phyloP scores from a whole-genome alignment of 2,888 invertebrate species.

The Dynastes hyllus region DNA sequence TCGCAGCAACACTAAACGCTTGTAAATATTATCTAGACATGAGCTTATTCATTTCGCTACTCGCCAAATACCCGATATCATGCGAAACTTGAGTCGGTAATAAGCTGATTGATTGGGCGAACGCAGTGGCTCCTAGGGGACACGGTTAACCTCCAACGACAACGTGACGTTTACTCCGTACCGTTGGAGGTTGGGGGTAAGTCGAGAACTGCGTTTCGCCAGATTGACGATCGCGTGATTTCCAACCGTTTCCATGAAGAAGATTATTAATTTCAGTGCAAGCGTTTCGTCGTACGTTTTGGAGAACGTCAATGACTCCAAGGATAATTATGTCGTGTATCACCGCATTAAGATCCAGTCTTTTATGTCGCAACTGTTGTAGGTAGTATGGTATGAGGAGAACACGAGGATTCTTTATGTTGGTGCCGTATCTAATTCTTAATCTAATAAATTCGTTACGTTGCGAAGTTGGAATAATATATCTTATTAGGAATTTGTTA shows the following conservation, averaged over 20 bases:
- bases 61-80: constrained; percentile 27
- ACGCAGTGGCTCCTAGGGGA: constrained; percentile 53
- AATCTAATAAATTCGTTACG: background rate
- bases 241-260: constrained; percentile 37
- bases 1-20: background rate
- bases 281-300: constrained; percentile 27
- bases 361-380: constrained; percentile 35
- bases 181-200: constrained; percentile 34
- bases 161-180: constrained; percentile 41
- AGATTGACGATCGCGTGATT: constrained; percentile 51
- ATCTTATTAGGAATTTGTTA: no score
- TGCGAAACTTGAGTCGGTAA: constrained; percentile 43
- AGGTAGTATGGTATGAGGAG: background rate
- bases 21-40: constrained; percentile 20
- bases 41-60: constrained; percentile 38
- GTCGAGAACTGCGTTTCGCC: constrained; percentile 37
- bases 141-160: constrained; percentile 30
- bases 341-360: constrained; percentile 39
- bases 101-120: constrained; percentile 49
- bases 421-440: background rate
- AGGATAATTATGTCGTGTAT: constrained; percentile 45
- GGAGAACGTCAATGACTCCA: constrained; percentile 42
- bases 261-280: constrained; percentile 43
- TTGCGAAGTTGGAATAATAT: no score
- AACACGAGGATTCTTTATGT: background rate